Conservation (phyloP, 2,113 vertebrate genomes). For the Isurus oxyrinchus region DNA sequence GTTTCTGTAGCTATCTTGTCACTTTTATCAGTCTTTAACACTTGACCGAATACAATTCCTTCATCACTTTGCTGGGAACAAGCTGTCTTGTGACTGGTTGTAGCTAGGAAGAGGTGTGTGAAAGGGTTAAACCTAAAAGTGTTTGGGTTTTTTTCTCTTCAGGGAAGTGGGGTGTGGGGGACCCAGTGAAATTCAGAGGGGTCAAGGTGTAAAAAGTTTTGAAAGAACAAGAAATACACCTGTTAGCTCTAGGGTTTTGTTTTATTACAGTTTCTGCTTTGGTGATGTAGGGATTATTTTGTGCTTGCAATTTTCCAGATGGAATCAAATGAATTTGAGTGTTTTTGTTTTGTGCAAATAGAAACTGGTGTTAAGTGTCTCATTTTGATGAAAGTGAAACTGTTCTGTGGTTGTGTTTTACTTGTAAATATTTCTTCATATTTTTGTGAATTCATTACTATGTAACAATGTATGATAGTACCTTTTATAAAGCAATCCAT, state of each 20-base stretch:
- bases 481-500: conserved; percentile 88
- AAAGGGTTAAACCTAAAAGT: conserved; percentile 20
- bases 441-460: conserved; percentile 84
- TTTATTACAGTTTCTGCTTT: conserved; percentile 50
- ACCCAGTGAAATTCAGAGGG: not conserved
- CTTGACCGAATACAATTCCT: not conserved
- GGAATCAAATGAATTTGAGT: conserved; percentile 51
- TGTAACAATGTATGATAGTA: conserved; percentile 89
- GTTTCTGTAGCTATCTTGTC: not conserved
- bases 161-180: not conserved
- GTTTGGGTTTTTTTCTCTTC: not conserved
- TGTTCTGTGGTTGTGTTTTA: conserved; percentile 73
- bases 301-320: conserved; percentile 41
- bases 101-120: conserved; percentile 28
- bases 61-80: not conserved
- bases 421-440: conserved; percentile 81
- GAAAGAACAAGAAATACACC: conserved; percentile 12
- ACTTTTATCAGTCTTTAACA: not conserved
- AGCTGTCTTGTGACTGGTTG: not conserved
- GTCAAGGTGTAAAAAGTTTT: not conserved
- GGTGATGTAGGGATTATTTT: conserved; percentile 47
- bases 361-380: conserved; percentile 61
- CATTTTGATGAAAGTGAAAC: conserved; percentile 72
- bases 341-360: conserved; percentile 58
- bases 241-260: conserved; percentile 14